Conservation (phyloP, 2,113 vertebrate species). For the Halichoerus grypus region DNA sequence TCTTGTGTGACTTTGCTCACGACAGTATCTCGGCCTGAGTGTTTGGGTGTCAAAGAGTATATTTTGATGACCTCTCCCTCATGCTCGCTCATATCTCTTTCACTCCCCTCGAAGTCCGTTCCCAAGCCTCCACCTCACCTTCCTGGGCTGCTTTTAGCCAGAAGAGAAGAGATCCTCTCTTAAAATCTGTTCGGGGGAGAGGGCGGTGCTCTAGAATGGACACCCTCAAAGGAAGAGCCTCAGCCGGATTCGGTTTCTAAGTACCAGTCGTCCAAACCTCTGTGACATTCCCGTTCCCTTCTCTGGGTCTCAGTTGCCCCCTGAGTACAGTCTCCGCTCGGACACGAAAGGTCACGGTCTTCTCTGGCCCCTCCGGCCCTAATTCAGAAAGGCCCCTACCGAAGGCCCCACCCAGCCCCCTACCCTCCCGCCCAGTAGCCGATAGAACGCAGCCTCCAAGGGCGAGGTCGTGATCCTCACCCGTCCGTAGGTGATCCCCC, state of each 20-base stretch:
- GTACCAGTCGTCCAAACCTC: neutral
- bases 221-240: neutral
- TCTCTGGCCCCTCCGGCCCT: neutral
- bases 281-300: neutral
- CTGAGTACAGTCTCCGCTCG: neutral
- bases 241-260: neutral
- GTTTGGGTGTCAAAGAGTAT: neutral
- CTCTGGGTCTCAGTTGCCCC: neutral
- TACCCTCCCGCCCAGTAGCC: neutral
- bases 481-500: fast-evolving
- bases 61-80: neutral
- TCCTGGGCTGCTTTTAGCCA: neutral
- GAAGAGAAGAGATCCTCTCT: neutral
- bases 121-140: neutral
- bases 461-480: slow-evolving; percentile 34
- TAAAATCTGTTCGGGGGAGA: neutral
- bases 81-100: neutral
- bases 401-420: neutral
- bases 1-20: neutral
- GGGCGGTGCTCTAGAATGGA: neutral
- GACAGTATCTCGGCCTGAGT: neutral
- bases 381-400: neutral
- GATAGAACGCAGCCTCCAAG: neutral
- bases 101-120: neutral
- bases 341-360: neutral